Base-by-base conservation (phyloP, 2,797 vertebrate species). In the Strix occidentalis region DNA sequence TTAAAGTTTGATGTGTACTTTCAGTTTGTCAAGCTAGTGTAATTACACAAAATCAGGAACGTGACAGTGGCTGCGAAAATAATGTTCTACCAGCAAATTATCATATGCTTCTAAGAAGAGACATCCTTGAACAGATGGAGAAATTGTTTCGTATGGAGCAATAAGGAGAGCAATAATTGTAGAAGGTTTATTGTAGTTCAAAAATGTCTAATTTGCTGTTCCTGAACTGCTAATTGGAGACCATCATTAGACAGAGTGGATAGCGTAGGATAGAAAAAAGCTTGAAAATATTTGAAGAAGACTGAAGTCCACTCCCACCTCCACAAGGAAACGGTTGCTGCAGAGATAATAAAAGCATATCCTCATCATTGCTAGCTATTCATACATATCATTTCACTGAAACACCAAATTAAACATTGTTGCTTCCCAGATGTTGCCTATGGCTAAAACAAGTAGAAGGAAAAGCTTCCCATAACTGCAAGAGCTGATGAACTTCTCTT, bases 211-310 rank as follows among this genome's bases (percentile, higher is more conserved):
- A 64, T 54, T 41, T 76, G 63, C 33, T 66, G 26, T 45, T 71
- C 25, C 51, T 79, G 63, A 9, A 46, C 54, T 71, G 61, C 16
- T 54, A 69, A 80, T 13, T 57, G 43, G 24, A 71, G 63, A 51
- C 10, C 17, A 63, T 31, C 37, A 53, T 46, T 71, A 61, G n/a
- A 50, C 60, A 51, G 25, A 79, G 7, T 15, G 8, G 31, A 74
- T 41, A 1, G 1, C 1, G 0, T 1, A 60, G 29, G 45, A 70
- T 0, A 50, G 33, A 65, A 60, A 68, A 81, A 70, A 76, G 5
- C 5, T 33, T 11, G 12, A 68, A 74, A 91, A 81, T 53, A 83
- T 33, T 70, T 66, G 31, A n/a, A 29, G 35, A n/a, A 53, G 41
- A 74, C 7, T 60, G 16, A 92, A 75, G 6, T 64, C 13, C 13